Evolutionary conservation across 2,888 invertebrate genomes (phyloP), one percentile per base, ranked within the genome.

Genomic region (Adelphocoris suturalis): DNA sequence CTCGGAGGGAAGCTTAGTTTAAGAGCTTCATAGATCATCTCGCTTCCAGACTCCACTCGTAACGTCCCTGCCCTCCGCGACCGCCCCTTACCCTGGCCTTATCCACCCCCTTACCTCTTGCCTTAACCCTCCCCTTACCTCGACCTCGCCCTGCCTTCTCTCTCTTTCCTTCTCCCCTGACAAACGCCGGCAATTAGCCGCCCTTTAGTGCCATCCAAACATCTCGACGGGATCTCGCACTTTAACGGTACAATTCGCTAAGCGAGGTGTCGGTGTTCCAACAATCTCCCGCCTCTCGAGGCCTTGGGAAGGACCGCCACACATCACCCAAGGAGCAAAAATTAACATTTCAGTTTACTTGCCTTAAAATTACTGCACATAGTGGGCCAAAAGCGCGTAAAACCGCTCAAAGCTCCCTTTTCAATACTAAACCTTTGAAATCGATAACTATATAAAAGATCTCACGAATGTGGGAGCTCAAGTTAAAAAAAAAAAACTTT

Each of bases 1-100:
- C 47, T 52, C 68, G 23, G 82, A 52, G 68, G 68, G 52, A 48
- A 82, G 82, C 82, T 82, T 82, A 82, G 82, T 82, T 82, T 82
- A 82, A 82, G 82, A 82, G 82, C 82, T 82, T 82, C 82, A 82
- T 82, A 82, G 82, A 82, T 82, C 82, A 82, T 82, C 82, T 82
- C 82, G 78, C 78, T 78, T 7, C 78, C 37, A 16, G n/a, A 7
- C 46, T 47, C 37, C 37, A 37, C 19, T 76, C 76, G 28, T 27
- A 13, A 13, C 23, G 28, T n/a, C 76, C 28, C 28, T 37, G 28
- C 19, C 75, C 75, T 28, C 13, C 75, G 12, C 37, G 28, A 13
- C 76, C 13, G 28, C 27, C 76, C 76, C 46, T 61, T 3, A n/a
- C 1, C 11, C 61, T 0, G 1, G 5, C 14, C 19, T 19, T 61